These are phyloP conservation scores for Petromus typicus DNA, from an alignment of 2,113 vertebrate species.

Conservation along the genomic window DNA sequence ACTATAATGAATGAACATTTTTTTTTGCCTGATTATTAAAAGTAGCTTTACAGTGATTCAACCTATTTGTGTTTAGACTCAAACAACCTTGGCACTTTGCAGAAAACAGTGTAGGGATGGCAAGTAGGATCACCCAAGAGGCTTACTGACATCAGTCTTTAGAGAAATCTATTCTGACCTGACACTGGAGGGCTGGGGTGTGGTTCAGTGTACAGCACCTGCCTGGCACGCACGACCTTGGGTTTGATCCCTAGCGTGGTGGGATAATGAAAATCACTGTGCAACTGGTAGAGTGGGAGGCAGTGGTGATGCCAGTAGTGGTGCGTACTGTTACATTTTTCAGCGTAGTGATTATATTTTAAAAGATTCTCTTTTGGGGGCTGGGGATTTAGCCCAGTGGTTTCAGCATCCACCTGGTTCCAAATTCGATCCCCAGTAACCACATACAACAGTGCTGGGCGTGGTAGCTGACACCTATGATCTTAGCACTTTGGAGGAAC, in stretches of 20 bases:
- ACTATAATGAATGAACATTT: neutral
- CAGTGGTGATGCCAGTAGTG: neutral
- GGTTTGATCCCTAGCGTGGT: neutral
- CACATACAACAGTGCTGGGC: no score
- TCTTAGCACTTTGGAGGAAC: no score
- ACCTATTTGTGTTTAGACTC: neutral
- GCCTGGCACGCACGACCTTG: neutral
- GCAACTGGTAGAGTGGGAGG: neutral
- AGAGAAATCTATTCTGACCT: neutral
- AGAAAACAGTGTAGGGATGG: neutral
- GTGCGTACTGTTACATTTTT: neutral
- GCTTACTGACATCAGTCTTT: neutral
- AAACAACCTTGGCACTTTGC: neutral
- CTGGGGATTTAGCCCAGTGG: no score
- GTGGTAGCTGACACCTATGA: no score
- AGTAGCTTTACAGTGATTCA: neutral
- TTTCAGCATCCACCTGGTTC: no score
- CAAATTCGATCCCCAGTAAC: no score
- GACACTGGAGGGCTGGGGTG: neutral
- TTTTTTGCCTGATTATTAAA: conserved; percentile 23
- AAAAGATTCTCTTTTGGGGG: neutral
- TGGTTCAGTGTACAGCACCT: neutral
- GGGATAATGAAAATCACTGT: neutral
- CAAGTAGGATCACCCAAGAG: neutral
- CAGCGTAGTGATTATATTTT: neutral